Base-by-base conservation (phyloP, 1,140 invertebrate species). In the Leptopilina clavipes region DNA sequence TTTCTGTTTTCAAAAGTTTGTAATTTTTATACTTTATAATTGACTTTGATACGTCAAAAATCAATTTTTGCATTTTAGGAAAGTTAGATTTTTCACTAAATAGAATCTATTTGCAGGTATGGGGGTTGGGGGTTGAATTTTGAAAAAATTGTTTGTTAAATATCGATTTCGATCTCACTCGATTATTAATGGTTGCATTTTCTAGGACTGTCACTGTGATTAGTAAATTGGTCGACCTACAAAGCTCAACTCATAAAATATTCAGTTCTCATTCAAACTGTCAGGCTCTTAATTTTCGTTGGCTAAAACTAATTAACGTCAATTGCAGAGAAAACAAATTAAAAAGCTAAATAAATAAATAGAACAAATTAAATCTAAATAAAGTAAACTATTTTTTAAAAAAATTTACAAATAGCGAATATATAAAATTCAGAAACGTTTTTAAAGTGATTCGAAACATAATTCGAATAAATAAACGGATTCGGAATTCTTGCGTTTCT, bases 401-500 rank as follows among this genome's bases (percentile, higher is more conserved):
- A n/a, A n/a, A n/a, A n/a, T n/a, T n/a, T n/a, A n/a, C n/a, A n/a
- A n/a, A n/a, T n/a, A n/a, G n/a, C n/a, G n/a, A n/a, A n/a, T n/a
- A n/a, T n/a, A n/a, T n/a, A n/a, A n/a, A n/a, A n/a, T n/a, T n/a
- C n/a, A n/a, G n/a, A n/a, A n/a, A n/a, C n/a, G n/a, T n/a, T n/a
- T n/a, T n/a, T n/a, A n/a, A n/a, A n/a, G n/a, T n/a, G n/a, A n/a
- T n/a, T n/a, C n/a, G 25, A 25, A 25, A 65, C n/a, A n/a, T n/a
- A 8, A 37, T 65, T 1, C n/a, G 12, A 59, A 65, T 31, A 11
- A 31, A 14, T 14, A 31, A 22, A 31, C 5, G 25, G 10, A 65
- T 65, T 65, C 59, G 59, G 25, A 31, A 25, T 65, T 65, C 59
- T 65, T 65, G 59, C 59, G 59, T 65, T 65, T 65, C 59, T 31